These are phyloP conservation scores for Sericinus montela DNA, from an alignment of 2,888 invertebrate species.

Conservation along the genomic window DNA sequence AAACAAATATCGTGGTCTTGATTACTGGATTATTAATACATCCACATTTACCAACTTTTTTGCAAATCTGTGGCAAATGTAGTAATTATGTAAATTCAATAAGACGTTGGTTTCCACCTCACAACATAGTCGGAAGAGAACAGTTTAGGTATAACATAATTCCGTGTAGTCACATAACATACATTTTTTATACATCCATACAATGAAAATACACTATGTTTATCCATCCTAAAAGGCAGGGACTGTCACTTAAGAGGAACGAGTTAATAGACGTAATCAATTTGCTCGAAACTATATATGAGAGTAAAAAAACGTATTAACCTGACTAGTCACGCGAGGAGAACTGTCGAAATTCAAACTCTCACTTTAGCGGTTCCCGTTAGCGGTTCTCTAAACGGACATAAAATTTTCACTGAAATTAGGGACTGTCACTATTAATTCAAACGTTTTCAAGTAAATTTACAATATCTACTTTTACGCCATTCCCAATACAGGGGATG, in stretches of 20 bases:
- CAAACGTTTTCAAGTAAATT: not conserved
- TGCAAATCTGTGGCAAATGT: no score
- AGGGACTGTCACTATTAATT: slow-evolving; percentile 21
- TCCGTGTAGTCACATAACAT: no score
- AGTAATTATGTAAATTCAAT: no score
- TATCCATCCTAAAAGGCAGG: slow-evolving; percentile 43
- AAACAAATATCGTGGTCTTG: no score
- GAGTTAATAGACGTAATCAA: slow-evolving; percentile 63
- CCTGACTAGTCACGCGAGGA: slow-evolving; percentile 53
- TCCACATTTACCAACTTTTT: no score
- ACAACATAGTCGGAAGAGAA: no score
- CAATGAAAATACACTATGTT: slow-evolving; percentile 26
- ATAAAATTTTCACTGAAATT: slow-evolving; percentile 23
- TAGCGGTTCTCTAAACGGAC: slow-evolving; percentile 28
- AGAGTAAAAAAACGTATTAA: slow-evolving; percentile 49
- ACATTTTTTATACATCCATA: no score
- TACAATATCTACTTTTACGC: not conserved
- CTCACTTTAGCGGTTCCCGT: slow-evolving; percentile 31
- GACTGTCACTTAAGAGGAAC: slow-evolving; percentile 54
- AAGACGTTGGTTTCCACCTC: no score
- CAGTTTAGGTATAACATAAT: no score
- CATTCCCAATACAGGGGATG: no score
- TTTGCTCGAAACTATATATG: slow-evolving; percentile 50
- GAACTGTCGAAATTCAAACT: slow-evolving; percentile 53
- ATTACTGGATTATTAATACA: no score